Evolutionary conservation across 2,888 invertebrate species (phyloP), one percentile per base, ranked within the genome.

Genomic region (Stegana nigrithorax): DNA sequence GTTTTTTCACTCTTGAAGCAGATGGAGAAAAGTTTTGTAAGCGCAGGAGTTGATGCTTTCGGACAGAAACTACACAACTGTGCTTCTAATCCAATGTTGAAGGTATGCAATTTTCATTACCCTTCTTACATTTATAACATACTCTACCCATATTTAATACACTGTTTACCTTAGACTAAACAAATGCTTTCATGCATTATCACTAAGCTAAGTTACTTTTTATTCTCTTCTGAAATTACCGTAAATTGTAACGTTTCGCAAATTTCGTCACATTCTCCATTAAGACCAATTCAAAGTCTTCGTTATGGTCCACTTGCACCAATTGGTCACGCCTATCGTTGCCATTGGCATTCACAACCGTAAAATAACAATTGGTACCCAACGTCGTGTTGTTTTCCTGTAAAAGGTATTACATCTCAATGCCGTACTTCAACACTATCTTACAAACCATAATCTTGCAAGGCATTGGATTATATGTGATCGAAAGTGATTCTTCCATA

Each of bases 401-500:
- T 19, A 45, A 21, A 45, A 45, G 23, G n/a, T n/a, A n/a, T n/a
- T n/a, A n/a, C n/a, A n/a, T n/a, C n/a, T n/a, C n/a, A 45, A 21
- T 42, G 7, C 2, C 14, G 2, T 17, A 12, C 12, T 17, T 23
- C 6, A 45, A 21, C 10, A 23, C 8, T 19, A 7, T 8, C 8
- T 32, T 7, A 47, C 21, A 25, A 70, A 89, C 89, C 60, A 71
- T 85, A 80, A 44, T 84, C 19, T 67, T 67, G 66, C 89, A 89
- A 1, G 87, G 77, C 62, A 89, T 89, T 7, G 87, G 77, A 2
- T 85, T 71, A 45, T 87, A 85, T 39, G 89, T 87, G 44, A 88
- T 83, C 3, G 89, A 88, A 1, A 85, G 80, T 67, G 88, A 88
- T 78, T 89, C 89, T 64, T 90, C 89, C 55, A 89, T 83, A 2